phyloP scores from a whole-genome alignment of 2,797 vertebrate genomes.

The Gymnoscopelus braueri region DNA sequence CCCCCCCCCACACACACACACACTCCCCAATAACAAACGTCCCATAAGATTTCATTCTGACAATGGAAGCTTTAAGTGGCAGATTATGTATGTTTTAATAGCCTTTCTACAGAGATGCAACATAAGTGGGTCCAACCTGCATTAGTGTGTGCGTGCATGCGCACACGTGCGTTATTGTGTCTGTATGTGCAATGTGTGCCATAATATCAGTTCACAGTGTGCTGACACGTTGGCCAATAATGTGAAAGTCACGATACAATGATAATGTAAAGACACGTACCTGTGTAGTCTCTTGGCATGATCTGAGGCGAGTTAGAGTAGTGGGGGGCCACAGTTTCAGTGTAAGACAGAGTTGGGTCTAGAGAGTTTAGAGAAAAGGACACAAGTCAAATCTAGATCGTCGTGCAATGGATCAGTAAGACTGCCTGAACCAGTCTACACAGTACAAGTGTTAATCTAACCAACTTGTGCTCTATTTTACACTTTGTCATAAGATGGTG shows the following conservation, averaged over 20 bases:
- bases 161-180: neutral
- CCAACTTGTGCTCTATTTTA: too few relatives aligned
- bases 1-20: neutral
- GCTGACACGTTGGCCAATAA: neutral
- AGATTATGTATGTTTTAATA: constrained; percentile 54
- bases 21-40: too few relatives aligned
- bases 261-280: constrained; percentile 71
- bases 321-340: constrained; percentile 89
- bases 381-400: constrained; percentile 24
- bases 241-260: too few relatives aligned
- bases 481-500: neutral
- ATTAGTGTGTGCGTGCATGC: neutral
- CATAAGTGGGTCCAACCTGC: constrained; percentile 55
- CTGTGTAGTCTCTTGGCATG: constrained; percentile 90
- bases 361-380: constrained; percentile 60
- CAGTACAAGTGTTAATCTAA: too few relatives aligned
- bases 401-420: neutral
- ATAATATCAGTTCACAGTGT: neutral
- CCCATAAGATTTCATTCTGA: constrained; percentile 38
- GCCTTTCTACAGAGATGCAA: constrained; percentile 61
- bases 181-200: neutral
- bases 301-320: constrained; percentile 76
- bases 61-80: constrained; percentile 70
- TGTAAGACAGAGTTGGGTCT: constrained; percentile 94
- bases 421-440: too few relatives aligned